Evolutionary conservation across 2,888 invertebrate species (phyloP).

Genomic region (Pediacus dermestoides): DNA sequence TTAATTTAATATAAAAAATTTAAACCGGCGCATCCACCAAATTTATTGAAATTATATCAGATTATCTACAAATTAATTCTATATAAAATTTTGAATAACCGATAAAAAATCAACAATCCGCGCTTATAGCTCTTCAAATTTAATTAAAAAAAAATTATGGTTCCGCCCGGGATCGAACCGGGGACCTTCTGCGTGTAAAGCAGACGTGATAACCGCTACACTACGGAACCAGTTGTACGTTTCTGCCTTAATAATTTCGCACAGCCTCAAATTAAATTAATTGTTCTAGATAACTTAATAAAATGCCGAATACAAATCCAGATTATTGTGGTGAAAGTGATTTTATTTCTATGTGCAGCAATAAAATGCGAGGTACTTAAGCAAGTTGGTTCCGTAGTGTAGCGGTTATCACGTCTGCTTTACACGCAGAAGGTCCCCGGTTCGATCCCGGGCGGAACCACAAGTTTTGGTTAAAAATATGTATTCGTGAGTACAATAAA

Average conservation of each 20-base stretch:
- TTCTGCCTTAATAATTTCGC: too few relatives aligned
- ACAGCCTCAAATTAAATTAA: too few relatives aligned
- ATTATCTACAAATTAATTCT: too few relatives aligned
- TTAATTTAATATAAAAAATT: too few relatives aligned
- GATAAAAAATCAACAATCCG: not conserved
- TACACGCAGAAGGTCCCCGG: slow-evolving; percentile 49
- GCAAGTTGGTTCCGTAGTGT: slow-evolving; percentile 43
- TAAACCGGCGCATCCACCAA: too few relatives aligned
- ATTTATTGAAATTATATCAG: too few relatives aligned
- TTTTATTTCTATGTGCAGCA: not conserved
- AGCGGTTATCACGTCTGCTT: slow-evolving; percentile 49
- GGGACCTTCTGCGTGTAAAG: slow-evolving; percentile 52
- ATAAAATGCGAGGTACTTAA: not conserved
- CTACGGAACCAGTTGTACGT: slow-evolving; percentile 44
- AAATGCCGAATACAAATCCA: too few relatives aligned
- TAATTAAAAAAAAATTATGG: slow-evolving; percentile 29
- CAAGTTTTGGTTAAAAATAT: too few relatives aligned
- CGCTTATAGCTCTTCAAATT: not conserved
- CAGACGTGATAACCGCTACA: slow-evolving; percentile 52
- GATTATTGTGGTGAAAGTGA: slow-evolving; percentile 3
- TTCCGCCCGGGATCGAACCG: slow-evolving; percentile 52
- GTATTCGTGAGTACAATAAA: too few relatives aligned
- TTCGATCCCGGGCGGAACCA: slow-evolving; percentile 49
- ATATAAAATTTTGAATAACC: too few relatives aligned
- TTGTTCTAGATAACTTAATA: too few relatives aligned